Conservation (phyloP, 2,888 invertebrate genomes). For the Lepeophtheirus nordmannii region DNA sequence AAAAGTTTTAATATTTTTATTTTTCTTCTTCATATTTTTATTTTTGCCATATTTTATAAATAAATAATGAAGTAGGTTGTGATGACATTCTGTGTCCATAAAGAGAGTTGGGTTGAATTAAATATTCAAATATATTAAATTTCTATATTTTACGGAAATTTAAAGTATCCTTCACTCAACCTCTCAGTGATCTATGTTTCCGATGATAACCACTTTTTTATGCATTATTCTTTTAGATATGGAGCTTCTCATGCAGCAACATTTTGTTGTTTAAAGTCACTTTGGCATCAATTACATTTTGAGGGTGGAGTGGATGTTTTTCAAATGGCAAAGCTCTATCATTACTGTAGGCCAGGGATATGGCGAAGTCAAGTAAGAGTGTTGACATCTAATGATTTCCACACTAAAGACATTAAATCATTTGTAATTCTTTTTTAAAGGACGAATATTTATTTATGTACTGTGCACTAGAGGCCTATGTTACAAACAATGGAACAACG, state of each 20-base stretch:
- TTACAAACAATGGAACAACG: conserved; percentile 26
- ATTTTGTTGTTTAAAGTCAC: conserved; percentile 37
- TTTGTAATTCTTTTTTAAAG: conserved; percentile 31
- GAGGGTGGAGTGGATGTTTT: conserved; percentile 38
- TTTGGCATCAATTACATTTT: conserved; percentile 36
- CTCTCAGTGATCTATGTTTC: no score
- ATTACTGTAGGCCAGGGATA: conserved; percentile 29
- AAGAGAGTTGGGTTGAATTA: no score
- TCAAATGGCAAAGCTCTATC: conserved; percentile 37
- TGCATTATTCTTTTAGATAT: conserved; percentile 33
- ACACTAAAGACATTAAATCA: background rate
- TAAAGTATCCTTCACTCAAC: no score
- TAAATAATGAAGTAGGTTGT: no score
- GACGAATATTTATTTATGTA: conserved; percentile 57
- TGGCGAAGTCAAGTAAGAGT: conserved; percentile 28
- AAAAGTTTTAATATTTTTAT: no score
- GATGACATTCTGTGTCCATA: no score
- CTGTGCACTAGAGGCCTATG: conserved; percentile 44
- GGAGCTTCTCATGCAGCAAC: conserved; percentile 37
- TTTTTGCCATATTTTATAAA: no score
- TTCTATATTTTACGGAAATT: no score
- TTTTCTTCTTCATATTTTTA: no score
- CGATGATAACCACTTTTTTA: no score
- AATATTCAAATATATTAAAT: no score
- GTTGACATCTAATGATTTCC: background rate